Conservation (phyloP, 1,140 invertebrate genomes). For the Chlorops oryzae region DNA sequence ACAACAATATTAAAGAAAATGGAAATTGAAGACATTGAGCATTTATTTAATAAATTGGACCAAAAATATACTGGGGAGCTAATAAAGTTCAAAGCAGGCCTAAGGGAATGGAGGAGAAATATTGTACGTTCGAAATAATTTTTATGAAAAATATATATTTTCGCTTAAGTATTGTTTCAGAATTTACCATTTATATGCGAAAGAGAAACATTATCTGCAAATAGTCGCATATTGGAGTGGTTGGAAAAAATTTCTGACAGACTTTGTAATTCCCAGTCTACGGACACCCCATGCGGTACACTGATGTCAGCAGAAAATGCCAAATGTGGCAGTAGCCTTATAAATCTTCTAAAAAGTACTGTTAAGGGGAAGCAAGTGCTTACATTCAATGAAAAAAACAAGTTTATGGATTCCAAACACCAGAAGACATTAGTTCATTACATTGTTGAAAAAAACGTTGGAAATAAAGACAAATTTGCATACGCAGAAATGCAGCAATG, state of each 20-base stretch:
- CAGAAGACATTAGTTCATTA: not conserved
- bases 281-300: no score
- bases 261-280: not conserved
- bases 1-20: constrained; percentile 4
- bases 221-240: not conserved
- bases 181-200: not conserved
- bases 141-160: constrained; percentile 4
- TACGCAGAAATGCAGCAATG: constrained; percentile 2
- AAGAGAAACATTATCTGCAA: constrained; percentile 1
- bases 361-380: not conserved
- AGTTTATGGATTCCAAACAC: not conserved
- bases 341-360: no score
- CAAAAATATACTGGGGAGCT: constrained; percentile 1
- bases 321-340: no score
- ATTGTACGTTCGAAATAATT: constrained; percentile 1
- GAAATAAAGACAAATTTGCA: not conserved
- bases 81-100: constrained; percentile 1
- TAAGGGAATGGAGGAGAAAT: constrained; percentile 4
- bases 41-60: no score
- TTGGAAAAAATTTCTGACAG: not conserved
- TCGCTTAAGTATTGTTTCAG: not conserved
- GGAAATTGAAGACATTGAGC: not conserved
- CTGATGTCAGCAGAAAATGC: no score
- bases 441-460: not conserved
- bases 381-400: not conserved